phyloP scores from a whole-genome alignment of 2,888 invertebrate species.

The Rhagophthalmus giganteus region DNA sequence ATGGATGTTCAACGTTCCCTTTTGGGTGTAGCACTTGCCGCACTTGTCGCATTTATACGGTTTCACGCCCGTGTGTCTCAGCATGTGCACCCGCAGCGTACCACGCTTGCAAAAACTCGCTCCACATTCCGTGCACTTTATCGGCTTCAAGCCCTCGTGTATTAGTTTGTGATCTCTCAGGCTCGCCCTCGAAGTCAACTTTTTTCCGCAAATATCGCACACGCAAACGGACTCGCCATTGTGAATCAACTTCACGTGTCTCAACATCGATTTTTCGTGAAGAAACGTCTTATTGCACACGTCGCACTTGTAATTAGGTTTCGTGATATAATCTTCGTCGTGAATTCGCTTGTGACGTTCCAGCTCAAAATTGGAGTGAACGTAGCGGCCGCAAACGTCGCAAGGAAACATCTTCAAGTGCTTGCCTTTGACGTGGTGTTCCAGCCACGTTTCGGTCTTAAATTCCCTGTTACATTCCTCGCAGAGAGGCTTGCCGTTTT shows the following conservation, averaged over 20 bases:
- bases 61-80: slow-evolving; percentile 59
- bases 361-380: no score
- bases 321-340: no score
- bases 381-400: no score
- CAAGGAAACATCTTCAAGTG: no score
- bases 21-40: slow-evolving; percentile 61
- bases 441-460: no score
- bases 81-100: slow-evolving; percentile 57
- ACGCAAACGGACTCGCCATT: slow-evolving; percentile 46
- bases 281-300: not conserved
- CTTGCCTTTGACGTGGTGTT: no score
- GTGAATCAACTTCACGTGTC: slow-evolving; percentile 42
- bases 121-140: slow-evolving; percentile 60
- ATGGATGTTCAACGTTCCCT: slow-evolving; percentile 61
- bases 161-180: slow-evolving; percentile 49
- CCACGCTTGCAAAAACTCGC: slow-evolving; percentile 56
- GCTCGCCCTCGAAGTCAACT: slow-evolving; percentile 47
- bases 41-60: slow-evolving; percentile 46
- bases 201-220: slow-evolving; percentile 37
- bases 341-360: no score
- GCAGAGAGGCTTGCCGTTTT: not conserved
- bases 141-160: slow-evolving; percentile 54
- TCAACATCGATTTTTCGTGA: not conserved
- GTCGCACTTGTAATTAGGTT: not conserved
- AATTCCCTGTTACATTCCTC: no score